A percentile compares a stretch with the other conserved stretches of the same genome.
phyloP scores from a whole-genome alignment of 2,888 invertebrate species.

The Trypoxylon attenuatum region DNA sequence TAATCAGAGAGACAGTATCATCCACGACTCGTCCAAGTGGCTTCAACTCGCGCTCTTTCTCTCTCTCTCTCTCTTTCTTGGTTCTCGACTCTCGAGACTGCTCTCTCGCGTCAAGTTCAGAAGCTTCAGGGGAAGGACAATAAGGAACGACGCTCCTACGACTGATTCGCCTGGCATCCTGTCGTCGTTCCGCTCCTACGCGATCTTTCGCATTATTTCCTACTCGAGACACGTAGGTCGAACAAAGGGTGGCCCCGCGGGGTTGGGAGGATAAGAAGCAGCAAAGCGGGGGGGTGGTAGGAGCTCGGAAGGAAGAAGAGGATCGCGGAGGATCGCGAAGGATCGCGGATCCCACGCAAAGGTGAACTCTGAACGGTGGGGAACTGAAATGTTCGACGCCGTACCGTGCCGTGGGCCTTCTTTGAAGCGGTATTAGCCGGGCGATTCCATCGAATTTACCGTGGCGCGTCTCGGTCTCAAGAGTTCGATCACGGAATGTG shows the following conservation, averaged over 20 bases:
- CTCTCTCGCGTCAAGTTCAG: slow-evolving; percentile 19
- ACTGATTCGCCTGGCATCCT: slow-evolving; percentile 13
- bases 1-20: too few relatives aligned
- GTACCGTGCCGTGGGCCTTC: slow-evolving; percentile 29
- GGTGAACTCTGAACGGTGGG: slow-evolving; percentile 21
- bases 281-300: not conserved
- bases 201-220: slow-evolving; percentile 51
- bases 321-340: slow-evolving; percentile 12
- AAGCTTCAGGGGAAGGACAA: slow-evolving; percentile 32
- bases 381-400: too few relatives aligned
- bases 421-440: slow-evolving; percentile 56
- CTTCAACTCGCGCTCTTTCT: not conserved
- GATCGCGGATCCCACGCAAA: slow-evolving; percentile 26
- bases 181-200: slow-evolving; percentile 12
- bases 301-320: not conserved
- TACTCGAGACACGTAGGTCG: slow-evolving; percentile 43
- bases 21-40: too few relatives aligned
- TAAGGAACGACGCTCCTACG: slow-evolving; percentile 20
- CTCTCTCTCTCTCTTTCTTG: slow-evolving; percentile 3
- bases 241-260: slow-evolving; percentile 23
- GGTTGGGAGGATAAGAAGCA: not conserved
- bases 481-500: slow-evolving; percentile 59
- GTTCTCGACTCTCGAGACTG: slow-evolving; percentile 5
- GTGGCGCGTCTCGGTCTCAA: slow-evolving; percentile 23
- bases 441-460: slow-evolving; percentile 52